These are phyloP conservation scores for Pinctada fucata DNA, from an alignment of 2,888 invertebrate species.

Conservation along the genomic window DNA sequence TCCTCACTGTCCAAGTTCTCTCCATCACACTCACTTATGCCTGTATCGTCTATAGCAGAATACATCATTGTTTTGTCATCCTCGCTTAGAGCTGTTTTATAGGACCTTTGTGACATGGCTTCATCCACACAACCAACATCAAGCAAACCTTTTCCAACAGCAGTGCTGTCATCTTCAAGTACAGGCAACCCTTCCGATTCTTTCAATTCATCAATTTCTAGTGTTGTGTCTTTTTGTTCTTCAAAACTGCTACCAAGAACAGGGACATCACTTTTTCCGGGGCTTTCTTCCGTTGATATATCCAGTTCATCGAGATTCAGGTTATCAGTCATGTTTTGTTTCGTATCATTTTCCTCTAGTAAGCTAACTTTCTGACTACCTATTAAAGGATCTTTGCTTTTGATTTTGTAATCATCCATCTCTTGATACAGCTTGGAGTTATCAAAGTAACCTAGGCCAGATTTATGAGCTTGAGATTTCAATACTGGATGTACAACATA, in stretches of 20 bases:
- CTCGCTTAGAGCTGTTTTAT: background rate
- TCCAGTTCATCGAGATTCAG: background rate
- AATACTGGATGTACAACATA: background rate
- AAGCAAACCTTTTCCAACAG: background rate
- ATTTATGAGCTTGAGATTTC: background rate
- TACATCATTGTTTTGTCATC: slow-evolving; percentile 6
- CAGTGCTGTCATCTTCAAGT: background rate
- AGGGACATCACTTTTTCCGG: background rate
- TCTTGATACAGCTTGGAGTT: slow-evolving; percentile 38
- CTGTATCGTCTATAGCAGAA: slow-evolving; percentile 2
- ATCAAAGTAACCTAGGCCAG: slow-evolving; percentile 11
- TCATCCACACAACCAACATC: background rate
- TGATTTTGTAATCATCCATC: too few relatives aligned
- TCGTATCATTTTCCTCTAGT: slow-evolving; percentile 8
- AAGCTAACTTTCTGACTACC: too few relatives aligned
- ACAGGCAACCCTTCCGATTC: background rate
- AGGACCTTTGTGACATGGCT: background rate
- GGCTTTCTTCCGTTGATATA: background rate
- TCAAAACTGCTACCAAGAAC: background rate
- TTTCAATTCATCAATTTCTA: background rate
- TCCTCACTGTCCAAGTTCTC: background rate
- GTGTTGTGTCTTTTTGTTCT: background rate
- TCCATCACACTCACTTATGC: background rate
- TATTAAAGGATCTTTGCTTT: too few relatives aligned
- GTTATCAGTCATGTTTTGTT: background rate